Evolutionary conservation across 1,140 invertebrate species (phyloP).

Genomic region (Olivierus martensii): DNA sequence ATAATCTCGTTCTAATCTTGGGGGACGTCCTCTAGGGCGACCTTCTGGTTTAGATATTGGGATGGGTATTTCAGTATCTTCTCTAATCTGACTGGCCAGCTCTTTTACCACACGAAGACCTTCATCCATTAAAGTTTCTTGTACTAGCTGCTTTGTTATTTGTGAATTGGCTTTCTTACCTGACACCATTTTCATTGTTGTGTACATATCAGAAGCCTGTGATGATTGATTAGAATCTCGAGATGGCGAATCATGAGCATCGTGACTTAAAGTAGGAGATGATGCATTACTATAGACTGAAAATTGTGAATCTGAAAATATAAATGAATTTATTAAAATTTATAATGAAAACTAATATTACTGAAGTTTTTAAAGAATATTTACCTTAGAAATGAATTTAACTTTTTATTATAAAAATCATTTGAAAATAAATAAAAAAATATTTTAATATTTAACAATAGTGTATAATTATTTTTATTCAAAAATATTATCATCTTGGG

Average conservation of each 20-base stretch:
- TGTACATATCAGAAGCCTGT: conserved; percentile 12
- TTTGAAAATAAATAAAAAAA: too few species aligned
- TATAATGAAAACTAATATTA: too few species aligned
- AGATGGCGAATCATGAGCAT: conserved; percentile 18
- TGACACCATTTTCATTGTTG: conserved; percentile 9
- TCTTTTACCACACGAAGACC: conserved; percentile 30
- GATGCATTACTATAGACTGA: conserved; percentile 21
- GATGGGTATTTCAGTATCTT: conserved; percentile 14
- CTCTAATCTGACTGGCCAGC: conserved; percentile 18
- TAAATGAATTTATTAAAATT: background rate
- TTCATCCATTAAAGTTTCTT: conserved; percentile 30
- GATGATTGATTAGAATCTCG: conserved; percentile 17
- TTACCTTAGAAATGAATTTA: too few species aligned
- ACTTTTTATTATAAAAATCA: too few species aligned
- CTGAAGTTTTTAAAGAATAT: too few species aligned
- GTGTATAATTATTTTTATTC: too few species aligned
- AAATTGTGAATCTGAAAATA: conserved; percentile 22
- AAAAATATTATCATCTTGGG: too few species aligned
- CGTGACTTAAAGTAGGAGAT: conserved; percentile 17
- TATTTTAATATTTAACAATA: too few species aligned
- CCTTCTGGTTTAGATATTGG: conserved; percentile 10
- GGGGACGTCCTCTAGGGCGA: conserved; percentile 15
- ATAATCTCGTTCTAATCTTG: conserved; percentile 15
- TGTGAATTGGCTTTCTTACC: conserved; percentile 21
- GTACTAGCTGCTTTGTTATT: conserved; percentile 28